Evolutionary conservation across 2,113 vertebrate genomes (phyloP).

Genomic region (Neogobius melanostomus): DNA sequence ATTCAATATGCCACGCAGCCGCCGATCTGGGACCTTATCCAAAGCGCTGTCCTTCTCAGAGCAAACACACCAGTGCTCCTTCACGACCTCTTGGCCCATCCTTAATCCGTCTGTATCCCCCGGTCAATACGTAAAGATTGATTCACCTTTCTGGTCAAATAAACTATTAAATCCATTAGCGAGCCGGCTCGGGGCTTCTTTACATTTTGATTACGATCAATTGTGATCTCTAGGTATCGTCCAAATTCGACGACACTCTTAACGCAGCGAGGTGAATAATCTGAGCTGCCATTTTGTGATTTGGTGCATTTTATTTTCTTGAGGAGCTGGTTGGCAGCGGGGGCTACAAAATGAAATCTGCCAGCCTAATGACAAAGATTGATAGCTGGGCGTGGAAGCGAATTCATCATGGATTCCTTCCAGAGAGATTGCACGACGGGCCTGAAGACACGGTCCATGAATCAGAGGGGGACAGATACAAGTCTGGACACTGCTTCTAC

Average conservation of each 20-base stretch:
- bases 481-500: constrained; percentile 10
- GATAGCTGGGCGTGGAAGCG: constrained; percentile 43
- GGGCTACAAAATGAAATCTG: constrained; percentile 47
- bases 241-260: constrained; percentile 31
- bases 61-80: constrained; percentile 33
- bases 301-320: constrained; percentile 27
- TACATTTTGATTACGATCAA: constrained; percentile 76
- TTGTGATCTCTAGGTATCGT: constrained; percentile 39
- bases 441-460: constrained; percentile 41
- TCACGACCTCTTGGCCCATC: constrained; percentile 50
- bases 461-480: constrained; percentile 37
- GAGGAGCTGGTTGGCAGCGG: constrained; percentile 28
- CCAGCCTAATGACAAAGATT: constrained; percentile 54
- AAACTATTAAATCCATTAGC: constrained; percentile 78
- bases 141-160: constrained; percentile 75
- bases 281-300: constrained; percentile 19
- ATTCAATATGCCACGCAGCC: constrained; percentile 71
- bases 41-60: constrained; percentile 23
- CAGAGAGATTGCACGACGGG: constrained; percentile 47
- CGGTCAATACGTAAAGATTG: constrained; percentile 73
- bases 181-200: constrained; percentile 62
- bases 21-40: constrained; percentile 53
- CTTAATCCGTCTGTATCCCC: constrained; percentile 68
- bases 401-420: constrained; percentile 65
- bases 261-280: constrained; percentile 19